These are phyloP conservation scores for Hyposmocoma kahamanoa DNA, from an alignment of 1,140 invertebrate genomes.

Conservation along the genomic window DNA sequence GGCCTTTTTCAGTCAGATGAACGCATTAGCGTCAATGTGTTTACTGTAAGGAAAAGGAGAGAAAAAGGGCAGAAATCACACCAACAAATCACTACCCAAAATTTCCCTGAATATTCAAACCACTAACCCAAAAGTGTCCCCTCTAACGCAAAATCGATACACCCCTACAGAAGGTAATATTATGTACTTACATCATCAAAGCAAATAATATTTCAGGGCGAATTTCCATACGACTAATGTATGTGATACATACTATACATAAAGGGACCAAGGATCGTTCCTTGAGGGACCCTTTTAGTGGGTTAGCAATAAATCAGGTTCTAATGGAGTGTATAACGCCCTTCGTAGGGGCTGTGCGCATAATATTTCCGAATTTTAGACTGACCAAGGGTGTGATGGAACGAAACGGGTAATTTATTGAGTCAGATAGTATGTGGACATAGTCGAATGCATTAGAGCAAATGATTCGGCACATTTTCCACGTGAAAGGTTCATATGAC, in stretches of 20 bases:
- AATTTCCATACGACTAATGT: constrained; percentile 37
- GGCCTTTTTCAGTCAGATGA: no score
- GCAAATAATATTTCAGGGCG: constrained; percentile 24
- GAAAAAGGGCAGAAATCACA: no score
- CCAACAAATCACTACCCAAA: no score
- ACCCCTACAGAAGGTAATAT: neutral
- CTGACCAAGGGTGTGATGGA: constrained; percentile 20
- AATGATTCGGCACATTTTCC: neutral
- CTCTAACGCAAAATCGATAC: no score
- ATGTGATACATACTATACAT: constrained; percentile 28
- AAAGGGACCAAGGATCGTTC: constrained; percentile 26
- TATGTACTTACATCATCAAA: constrained; percentile 10
- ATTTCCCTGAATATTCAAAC: no score
- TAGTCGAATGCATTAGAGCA: neutral
- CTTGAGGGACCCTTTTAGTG: constrained; percentile 54
- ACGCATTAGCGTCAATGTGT: no score
- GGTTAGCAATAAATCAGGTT: constrained; percentile 50
- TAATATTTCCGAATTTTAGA: constrained; percentile 48
- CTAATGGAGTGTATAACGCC: constrained; percentile 45
- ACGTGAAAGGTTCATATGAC: no score
- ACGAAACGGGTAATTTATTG: constrained; percentile 1
- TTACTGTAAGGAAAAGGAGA: no score
- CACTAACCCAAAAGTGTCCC: no score
- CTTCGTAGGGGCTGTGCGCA: constrained; percentile 13
- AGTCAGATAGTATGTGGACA: constrained; percentile 3